phyloP scores from a whole-genome alignment of 2,113 vertebrate species.

The Thryonomys swinderianus region DNA sequence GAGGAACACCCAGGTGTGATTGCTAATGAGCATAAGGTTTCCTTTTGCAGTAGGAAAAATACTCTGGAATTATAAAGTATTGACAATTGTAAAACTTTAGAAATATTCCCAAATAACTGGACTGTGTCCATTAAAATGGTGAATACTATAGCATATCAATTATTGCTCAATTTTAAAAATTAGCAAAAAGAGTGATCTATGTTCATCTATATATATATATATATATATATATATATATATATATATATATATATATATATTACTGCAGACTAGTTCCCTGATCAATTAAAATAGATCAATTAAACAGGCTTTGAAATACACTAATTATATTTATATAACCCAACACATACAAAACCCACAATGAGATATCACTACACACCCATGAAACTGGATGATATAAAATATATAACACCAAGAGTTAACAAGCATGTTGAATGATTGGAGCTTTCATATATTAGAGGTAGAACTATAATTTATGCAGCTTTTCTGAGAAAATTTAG shows the following conservation, averaged over 20 bases:
- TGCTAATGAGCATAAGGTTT: background rate
- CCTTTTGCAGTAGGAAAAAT: background rate
- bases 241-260: background rate
- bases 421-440: background rate
- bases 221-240: background rate
- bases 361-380: background rate
- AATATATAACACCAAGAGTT: background rate
- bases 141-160: background rate
- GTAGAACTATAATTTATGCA: background rate
- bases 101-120: background rate
- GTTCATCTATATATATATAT: too few species aligned
- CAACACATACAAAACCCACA: background rate
- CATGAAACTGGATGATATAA: background rate
- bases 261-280: background rate
- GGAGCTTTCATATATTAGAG: background rate
- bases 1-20: background rate
- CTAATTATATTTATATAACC: background rate
- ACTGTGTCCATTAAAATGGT: background rate
- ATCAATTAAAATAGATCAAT: constrained; percentile 18
- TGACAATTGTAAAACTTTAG: background rate
- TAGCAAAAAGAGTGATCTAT: background rate
- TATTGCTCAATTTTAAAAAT: background rate
- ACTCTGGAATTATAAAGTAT: background rate
- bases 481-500: background rate
- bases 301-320: background rate